phyloP scores from a whole-genome alignment of 2,888 invertebrate genomes.

The Lydus trimaculatus region DNA sequence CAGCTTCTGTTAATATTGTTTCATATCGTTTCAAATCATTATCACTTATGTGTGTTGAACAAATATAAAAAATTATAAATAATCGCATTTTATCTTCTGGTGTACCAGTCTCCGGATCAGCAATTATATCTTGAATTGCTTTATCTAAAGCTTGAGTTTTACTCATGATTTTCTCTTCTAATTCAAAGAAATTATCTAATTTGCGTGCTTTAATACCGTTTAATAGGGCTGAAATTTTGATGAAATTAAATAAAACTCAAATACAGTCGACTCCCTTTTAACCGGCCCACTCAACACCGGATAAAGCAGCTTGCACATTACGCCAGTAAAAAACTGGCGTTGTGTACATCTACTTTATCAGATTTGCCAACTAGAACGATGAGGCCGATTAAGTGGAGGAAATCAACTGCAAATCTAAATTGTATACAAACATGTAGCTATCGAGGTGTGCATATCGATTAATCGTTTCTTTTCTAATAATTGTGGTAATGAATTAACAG shows the following conservation, averaged over 20 bases:
- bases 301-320: too few species aligned
- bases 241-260: neutral
- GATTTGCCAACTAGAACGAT: too few species aligned
- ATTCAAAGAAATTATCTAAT: constrained; percentile 95
- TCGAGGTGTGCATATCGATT: constrained; percentile 98
- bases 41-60: constrained; percentile 80
- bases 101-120: constrained; percentile 86
- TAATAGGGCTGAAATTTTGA: constrained; percentile 67
- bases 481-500: constrained; percentile 95
- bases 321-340: too few species aligned
- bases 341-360: too few species aligned
- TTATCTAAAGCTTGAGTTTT: constrained; percentile 79
- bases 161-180: constrained; percentile 98
- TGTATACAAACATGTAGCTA: constrained; percentile 79
- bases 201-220: constrained; percentile 88
- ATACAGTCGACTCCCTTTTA: too few species aligned
- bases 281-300: too few species aligned
- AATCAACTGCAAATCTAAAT: too few species aligned
- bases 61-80: constrained; percentile 92
- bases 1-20: constrained; percentile 76
- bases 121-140: constrained; percentile 85
- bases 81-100: constrained; percentile 92
- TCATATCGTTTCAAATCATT: constrained; percentile 86
- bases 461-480: constrained; percentile 95
- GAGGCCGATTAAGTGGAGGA: too few species aligned